Conservation (phyloP, 2,888 invertebrate genomes). For the Phengaris alcon region DNA sequence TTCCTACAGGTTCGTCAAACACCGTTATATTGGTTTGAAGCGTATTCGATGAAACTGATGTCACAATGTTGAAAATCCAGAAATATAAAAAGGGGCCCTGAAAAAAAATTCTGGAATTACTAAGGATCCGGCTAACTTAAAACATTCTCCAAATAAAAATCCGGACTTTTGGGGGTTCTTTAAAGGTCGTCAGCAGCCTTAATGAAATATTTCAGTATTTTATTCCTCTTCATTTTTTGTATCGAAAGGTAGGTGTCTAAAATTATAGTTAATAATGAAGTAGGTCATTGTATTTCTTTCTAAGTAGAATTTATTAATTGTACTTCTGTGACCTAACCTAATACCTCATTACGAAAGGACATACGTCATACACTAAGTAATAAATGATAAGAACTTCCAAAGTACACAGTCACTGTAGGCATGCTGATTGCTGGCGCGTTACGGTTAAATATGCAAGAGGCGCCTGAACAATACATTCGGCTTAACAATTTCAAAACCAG, state of each 20-base stretch:
- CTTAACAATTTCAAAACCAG: conserved; percentile 10
- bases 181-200: no score
- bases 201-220: no score
- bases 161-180: no score
- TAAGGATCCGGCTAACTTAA: not conserved
- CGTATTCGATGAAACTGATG: not conserved
- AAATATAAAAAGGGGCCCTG: not conserved
- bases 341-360: conserved; percentile 8
- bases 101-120: conserved; percentile 1
- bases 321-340: not conserved
- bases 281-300: not conserved
- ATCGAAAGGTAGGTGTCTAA: no score
- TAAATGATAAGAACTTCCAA: conserved; percentile 9
- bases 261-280: not conserved
- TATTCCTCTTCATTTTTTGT: no score
- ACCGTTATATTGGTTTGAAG: not conserved
- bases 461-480: conserved; percentile 5
- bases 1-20: conserved; percentile 30
- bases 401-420: conserved; percentile 20
- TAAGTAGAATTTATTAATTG: not conserved
- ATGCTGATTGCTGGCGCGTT: conserved; percentile 9
- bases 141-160: no score
- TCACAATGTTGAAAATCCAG: not conserved
- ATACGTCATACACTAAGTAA: no score
- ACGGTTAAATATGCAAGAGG: conserved; percentile 12